These are phyloP conservation scores for Leguminivora glycinivorella DNA, from an alignment of 1,140 invertebrate species.

Conservation along the genomic window DNA sequence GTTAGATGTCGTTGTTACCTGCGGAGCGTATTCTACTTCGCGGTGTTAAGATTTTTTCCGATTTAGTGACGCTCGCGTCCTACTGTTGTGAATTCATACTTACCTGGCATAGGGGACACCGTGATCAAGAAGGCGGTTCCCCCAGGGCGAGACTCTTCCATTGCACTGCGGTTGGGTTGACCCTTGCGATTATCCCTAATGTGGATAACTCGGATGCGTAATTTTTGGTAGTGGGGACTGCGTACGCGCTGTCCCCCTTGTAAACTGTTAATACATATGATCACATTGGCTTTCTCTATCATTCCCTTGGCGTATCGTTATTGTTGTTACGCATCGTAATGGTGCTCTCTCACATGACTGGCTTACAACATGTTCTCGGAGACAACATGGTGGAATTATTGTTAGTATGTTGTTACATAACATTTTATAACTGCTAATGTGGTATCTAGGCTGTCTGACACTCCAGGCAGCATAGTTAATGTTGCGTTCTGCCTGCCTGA, in stretches of 20 bases:
- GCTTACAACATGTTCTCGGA: too few species aligned
- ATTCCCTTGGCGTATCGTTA: too few species aligned
- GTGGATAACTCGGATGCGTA: conserved; percentile 11
- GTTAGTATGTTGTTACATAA: too few species aligned
- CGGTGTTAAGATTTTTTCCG: neutral
- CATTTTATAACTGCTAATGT: too few species aligned
- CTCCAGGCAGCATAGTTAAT: too few species aligned
- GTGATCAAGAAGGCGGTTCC: conserved; percentile 11
- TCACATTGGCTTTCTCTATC: too few species aligned
- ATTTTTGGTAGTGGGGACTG: conserved; percentile 16
- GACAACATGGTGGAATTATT: too few species aligned
- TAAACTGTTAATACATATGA: too few species aligned
- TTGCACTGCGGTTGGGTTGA: conserved; percentile 16
- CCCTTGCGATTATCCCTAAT: conserved; percentile 16
- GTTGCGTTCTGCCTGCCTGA: neutral
- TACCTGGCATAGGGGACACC: conserved; percentile 9
- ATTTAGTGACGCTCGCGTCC: neutral
- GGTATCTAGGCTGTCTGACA: too few species aligned
- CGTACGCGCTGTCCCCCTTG: neutral
- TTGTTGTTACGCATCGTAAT: too few species aligned
- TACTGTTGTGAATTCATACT: neutral
- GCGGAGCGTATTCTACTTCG: neutral
- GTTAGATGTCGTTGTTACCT: neutral
- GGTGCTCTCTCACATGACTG: too few species aligned
- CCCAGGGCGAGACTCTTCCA: conserved; percentile 10